phyloP scores from a whole-genome alignment of 2,797 vertebrate species.

The Macrochelys suwanniensis region DNA sequence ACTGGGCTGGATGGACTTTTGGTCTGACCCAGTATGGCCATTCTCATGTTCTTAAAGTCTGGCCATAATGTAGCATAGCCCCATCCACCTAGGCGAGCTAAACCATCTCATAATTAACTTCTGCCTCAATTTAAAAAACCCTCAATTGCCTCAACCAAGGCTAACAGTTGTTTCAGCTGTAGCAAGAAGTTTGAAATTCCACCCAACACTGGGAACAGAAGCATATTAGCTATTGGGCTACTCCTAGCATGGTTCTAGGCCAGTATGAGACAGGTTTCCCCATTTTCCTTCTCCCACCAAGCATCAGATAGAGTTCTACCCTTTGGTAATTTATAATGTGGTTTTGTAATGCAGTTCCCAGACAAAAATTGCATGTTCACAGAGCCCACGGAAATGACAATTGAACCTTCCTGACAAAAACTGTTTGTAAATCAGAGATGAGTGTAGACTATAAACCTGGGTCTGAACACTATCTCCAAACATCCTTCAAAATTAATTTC shows the following conservation, averaged over 20 bases:
- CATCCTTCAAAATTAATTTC: background rate
- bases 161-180: background rate
- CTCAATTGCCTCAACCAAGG: background rate
- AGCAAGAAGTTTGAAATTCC: background rate
- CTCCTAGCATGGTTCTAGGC: background rate
- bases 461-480: background rate
- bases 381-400: background rate
- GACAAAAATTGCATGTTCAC: fast-evolving
- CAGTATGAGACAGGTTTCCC: background rate
- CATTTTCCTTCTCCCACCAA: background rate
- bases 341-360: background rate
- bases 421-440: background rate
- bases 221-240: background rate
- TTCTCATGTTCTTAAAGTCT: background rate
- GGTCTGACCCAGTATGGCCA: too few species aligned
- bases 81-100: background rate
- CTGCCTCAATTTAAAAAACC: background rate
- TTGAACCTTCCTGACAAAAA: background rate
- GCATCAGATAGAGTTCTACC: background rate
- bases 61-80: background rate
- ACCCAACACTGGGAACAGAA: background rate
- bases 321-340: fast-evolving
- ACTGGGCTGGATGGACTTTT: too few species aligned
- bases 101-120: background rate
- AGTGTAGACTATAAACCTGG: background rate